Percentiles rank a stretch among this genome's conserved stretches.
Conservation (phyloP, 2,113 vertebrate genomes). For the Sakesphorus luctuosus region DNA sequence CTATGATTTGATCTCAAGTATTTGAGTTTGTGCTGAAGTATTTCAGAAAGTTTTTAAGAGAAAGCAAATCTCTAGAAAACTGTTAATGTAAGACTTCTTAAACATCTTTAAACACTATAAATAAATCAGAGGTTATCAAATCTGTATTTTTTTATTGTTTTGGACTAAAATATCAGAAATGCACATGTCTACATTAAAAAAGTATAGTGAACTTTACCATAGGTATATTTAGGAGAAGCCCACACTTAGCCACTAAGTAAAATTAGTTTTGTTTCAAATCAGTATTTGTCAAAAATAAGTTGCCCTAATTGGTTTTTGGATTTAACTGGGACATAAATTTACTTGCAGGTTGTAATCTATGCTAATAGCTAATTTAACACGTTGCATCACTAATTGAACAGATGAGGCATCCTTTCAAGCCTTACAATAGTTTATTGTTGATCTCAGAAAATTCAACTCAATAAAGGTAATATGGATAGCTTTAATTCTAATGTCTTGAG, state of each 20-base stretch:
- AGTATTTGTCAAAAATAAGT: background rate
- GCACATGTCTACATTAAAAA: background rate
- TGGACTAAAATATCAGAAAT: slow-evolving; percentile 16
- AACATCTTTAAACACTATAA: background rate
- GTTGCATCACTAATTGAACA: slow-evolving; percentile 23
- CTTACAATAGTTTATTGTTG: slow-evolving; percentile 26
- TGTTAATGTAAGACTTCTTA: background rate
- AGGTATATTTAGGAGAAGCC: background rate
- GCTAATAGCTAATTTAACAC: slow-evolving; percentile 51
- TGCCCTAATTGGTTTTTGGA: background rate
- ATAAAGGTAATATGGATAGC: background rate
- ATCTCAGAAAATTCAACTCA: background rate
- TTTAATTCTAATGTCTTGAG: slow-evolving; percentile 39
- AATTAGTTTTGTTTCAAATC: background rate
- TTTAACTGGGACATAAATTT: slow-evolving; percentile 18
- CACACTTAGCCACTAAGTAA: slow-evolving; percentile 11
- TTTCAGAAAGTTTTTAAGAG: background rate
- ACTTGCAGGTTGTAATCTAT: slow-evolving; percentile 11
- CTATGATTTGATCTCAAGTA: background rate
- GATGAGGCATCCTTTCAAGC: slow-evolving; percentile 38
- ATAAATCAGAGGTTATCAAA: background rate
- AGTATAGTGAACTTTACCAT: background rate
- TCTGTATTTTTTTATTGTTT: background rate
- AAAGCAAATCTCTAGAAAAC: background rate
- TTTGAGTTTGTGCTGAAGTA: slow-evolving; percentile 43